These are phyloP conservation scores for Chromis chromis DNA, from an alignment of 2,797 vertebrate species.

Conservation along the genomic window DNA sequence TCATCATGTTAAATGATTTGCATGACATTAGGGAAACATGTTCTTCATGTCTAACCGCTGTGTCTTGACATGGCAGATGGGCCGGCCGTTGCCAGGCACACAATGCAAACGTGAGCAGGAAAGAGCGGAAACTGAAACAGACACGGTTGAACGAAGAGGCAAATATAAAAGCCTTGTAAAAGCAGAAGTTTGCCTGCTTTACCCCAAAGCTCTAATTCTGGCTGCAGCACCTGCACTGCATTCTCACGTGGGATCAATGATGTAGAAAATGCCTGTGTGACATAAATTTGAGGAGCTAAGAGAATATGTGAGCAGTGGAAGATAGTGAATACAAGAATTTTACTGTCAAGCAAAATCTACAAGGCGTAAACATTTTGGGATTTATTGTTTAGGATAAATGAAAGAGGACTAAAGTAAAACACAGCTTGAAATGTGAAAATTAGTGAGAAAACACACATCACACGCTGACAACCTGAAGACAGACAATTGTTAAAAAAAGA, in stretches of 20 bases:
- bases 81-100: neutral
- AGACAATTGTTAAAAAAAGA: conserved; percentile 5
- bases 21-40: conserved; percentile 22
- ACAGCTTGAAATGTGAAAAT: conserved; percentile 27
- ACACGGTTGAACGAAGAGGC: conserved; percentile 65
- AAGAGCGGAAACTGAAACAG: conserved; percentile 42
- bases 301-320: neutral
- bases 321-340: neutral
- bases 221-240: conserved; percentile 63
- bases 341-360: neutral
- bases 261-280: conserved; percentile 28
- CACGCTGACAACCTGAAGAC: conserved; percentile 20
- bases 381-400: conserved; percentile 8
- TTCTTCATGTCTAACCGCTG: conserved; percentile 17
- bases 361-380: neutral
- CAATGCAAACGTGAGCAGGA: neutral
- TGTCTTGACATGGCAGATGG: conserved; percentile 23
- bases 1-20: conserved; percentile 32
- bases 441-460: conserved; percentile 29
- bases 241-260: conserved; percentile 48
- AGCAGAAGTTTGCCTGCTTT: conserved; percentile 64
- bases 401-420: conserved; percentile 1
- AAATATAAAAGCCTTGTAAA: conserved; percentile 59
- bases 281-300: conserved; percentile 1
- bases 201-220: conserved; percentile 57